Base-by-base conservation (phyloP, 1,140 invertebrate species). In the Drosophila novamexicana region DNA sequence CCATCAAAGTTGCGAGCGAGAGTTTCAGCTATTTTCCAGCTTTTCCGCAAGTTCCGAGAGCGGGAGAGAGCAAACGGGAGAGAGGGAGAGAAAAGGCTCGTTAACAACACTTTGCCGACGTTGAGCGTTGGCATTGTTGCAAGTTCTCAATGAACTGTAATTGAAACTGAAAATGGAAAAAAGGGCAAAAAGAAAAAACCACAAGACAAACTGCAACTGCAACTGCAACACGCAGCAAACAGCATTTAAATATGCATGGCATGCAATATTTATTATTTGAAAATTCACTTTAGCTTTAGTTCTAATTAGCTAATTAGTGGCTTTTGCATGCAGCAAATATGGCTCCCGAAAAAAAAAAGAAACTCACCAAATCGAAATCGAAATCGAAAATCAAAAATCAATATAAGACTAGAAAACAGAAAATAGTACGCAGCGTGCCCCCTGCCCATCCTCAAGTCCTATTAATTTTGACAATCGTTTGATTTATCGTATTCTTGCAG, bases 401-500 rank as follows among this genome's bases (percentile, higher is more conserved):
- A 50, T 72, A 64, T 49, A 49, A 67, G 63, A 65, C 22, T 52
- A 49, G 16, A 49, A 29, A 32, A 49, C 18, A 49, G 2, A 29
- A 49, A 49, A 14, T 14, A 34, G 39, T 40, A 32, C 16, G 37
- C 29, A 47, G 32, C 50, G 29, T 54, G 52, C 40, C 36, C 14
- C 61, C 49, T 50, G 14, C 36, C 32, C 54, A 49, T 61, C 78
- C 50, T 69, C 67, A 68, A 53, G 52, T 75, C 82, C 84, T 72
- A 89, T 84, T 88, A 88, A 89, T 90, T 88, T 83, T 65, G 66
- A 82, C 82, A 84, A 70, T 84, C 79, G 69, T 89, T 88, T 86
- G 77, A 89, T 89, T 89, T 88, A 80, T 88, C 84, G 84, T 88
- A 89, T 91, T 86, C 75, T 91, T 91, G 75, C 89, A 91, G 88